These are phyloP conservation scores for Drosophila ogumai DNA, from an alignment of 1,140 invertebrate species.

Conservation along the genomic window DNA sequence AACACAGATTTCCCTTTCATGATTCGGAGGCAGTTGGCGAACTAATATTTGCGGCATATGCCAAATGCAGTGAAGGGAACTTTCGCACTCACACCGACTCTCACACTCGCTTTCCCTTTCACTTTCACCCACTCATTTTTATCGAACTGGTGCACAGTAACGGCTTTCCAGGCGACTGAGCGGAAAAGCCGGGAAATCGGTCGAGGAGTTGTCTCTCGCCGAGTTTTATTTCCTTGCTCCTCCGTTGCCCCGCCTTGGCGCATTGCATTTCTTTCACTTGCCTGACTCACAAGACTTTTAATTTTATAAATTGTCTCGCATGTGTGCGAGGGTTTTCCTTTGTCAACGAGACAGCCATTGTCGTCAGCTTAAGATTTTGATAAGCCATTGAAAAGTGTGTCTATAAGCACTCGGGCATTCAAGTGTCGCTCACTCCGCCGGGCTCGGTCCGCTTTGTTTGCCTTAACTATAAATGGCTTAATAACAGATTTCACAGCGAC, in stretches of 20 bases:
- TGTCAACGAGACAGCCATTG: conserved; percentile 45
- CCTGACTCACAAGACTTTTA: conserved; percentile 53
- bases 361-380: conserved; percentile 78
- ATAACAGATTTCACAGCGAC: conserved; percentile 64
- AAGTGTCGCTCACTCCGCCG: conserved; percentile 49
- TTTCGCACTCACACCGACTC: conserved; percentile 6
- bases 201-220: conserved; percentile 32
- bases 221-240: conserved; percentile 16
- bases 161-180: conserved; percentile 54
- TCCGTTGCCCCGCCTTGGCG: conserved; percentile 23
- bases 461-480: conserved; percentile 68
- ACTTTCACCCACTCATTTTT: conserved; percentile 32
- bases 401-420: conserved; percentile 72
- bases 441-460: conserved; percentile 48
- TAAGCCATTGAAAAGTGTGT: conserved; percentile 80
- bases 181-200: conserved; percentile 37
- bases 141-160: conserved; percentile 64
- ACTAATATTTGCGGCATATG: conserved; percentile 45
- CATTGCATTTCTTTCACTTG: conserved; percentile 56
- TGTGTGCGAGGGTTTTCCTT: conserved; percentile 24
- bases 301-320: conserved; percentile 60
- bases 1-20: conserved; percentile 3
- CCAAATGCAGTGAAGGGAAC: conserved; percentile 37
- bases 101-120: conserved; percentile 7
- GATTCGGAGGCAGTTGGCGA: conserved; percentile 10